Evolutionary conservation across 1,140 invertebrate genomes (phyloP), one percentile per base, ranked within the genome.

Genomic region (Orchestia grillus): DNA sequence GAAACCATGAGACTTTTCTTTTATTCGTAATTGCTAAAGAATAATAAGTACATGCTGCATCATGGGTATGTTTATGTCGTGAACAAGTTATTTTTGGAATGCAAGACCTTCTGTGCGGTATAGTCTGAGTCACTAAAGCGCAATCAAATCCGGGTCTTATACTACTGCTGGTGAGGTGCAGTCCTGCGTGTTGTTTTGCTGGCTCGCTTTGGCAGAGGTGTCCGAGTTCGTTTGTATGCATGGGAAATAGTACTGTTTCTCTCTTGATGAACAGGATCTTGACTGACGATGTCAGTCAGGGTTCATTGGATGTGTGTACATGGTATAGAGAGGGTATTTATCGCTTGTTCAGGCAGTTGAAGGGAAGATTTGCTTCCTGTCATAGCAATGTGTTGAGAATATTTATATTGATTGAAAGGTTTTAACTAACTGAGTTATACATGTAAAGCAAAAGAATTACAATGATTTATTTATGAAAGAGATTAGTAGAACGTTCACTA

Each of bases 141-240:
- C n/a, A n/a, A n/a, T n/a, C n/a, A n/a, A n/a, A n/a, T n/a, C n/a
- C n/a, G n/a, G n/a, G n/a, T n/a, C n/a, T n/a, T n/a, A n/a, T n/a
- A n/a, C n/a, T n/a, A n/a, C n/a, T n/a, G n/a, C n/a, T 94, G 92
- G 92, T 94, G 43, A 94, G 92, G 43, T 90, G 62, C 62, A 77
- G 62, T 36, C 36, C 1, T 77, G 11, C 36, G 28, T 77, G 15
- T 77, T 36, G 47, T 77, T 36, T 77, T 77, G 62, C 28, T 28
- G 36, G 36, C 19, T 77, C 1, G 62, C 47, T 77, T 3, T 15
- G 62, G 11, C 62, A 3, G 11, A 36, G 62, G 36, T 15, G 28
- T 36, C 11, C 36, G 62, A 77, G 11, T 77, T 53, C 15, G 62
- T 77, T 8, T 15, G 62, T 3, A 3, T 36, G 1, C 28, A 23